phyloP scores from a whole-genome alignment of 1,140 invertebrate genomes.

The Zaprionus taronus region DNA sequence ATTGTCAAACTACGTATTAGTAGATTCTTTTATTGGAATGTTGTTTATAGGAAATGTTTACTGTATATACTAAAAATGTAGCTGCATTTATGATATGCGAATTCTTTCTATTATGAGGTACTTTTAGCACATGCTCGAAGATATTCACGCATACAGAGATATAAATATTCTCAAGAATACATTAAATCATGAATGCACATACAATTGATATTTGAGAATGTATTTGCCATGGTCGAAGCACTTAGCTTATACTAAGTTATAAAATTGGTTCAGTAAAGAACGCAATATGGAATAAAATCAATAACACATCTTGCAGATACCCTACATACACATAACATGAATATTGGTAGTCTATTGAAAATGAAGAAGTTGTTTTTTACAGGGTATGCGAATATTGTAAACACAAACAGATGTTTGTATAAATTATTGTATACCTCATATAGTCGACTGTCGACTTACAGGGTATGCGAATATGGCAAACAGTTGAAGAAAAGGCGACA shows the following conservation, averaged over 20 bases:
- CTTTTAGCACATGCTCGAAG: constrained; percentile 41
- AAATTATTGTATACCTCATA: background rate
- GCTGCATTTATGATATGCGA: constrained; percentile 21
- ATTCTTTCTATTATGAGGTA: constrained; percentile 32
- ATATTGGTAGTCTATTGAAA: background rate
- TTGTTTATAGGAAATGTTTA: background rate
- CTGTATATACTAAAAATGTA: background rate
- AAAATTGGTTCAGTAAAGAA: constrained; percentile 60
- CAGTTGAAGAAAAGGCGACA: constrained; percentile 26
- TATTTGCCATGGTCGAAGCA: constrained; percentile 41
- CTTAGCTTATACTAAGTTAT: constrained; percentile 65
- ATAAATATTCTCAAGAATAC: constrained; percentile 12
- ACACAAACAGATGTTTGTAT: background rate
- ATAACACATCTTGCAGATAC: background rate
- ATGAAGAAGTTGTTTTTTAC: background rate
- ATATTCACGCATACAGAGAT: constrained; percentile 29
- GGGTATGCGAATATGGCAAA: constrained; percentile 21
- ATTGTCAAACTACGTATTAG: too few species aligned
- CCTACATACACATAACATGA: background rate
- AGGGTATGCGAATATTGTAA: background rate
- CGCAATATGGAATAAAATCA: constrained; percentile 15
- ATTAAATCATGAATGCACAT: constrained; percentile 3
- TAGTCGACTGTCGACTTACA: background rate
- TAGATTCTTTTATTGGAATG: background rate
- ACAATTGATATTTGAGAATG: constrained; percentile 18